phyloP scores from a whole-genome alignment of 1,140 invertebrate genomes.

The Sitobion miscanthi region DNA sequence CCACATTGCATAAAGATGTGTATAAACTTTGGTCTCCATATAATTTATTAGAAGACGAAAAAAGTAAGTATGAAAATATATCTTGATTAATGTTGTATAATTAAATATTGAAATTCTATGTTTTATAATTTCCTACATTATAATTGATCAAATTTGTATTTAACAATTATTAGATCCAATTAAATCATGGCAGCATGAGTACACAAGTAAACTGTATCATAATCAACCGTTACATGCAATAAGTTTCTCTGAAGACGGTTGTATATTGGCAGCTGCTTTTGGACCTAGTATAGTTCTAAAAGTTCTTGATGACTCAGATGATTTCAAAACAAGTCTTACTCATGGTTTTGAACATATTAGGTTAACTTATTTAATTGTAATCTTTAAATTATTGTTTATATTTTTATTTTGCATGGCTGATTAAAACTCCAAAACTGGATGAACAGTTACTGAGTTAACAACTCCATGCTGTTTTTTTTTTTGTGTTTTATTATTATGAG shows the following conservation, averaged over 20 bases:
- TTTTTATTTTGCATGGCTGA: not conserved
- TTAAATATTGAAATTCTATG: not conserved
- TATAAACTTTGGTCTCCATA: conserved; percentile 47
- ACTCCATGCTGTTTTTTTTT: not conserved
- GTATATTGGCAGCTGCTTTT: conserved; percentile 76
- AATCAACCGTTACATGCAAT: conserved; percentile 67
- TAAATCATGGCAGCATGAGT: conserved; percentile 64
- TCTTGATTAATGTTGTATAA: conserved; percentile 30
- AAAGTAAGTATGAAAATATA: conserved; percentile 22
- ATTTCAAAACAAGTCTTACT: conserved; percentile 57
- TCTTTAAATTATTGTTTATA: not conserved
- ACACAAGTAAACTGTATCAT: conserved; percentile 71
- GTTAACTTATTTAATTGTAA: conserved; percentile 51
- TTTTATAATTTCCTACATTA: not conserved
- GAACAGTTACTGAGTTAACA: not conserved
- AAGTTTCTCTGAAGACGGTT: conserved; percentile 78
- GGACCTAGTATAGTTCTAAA: conserved; percentile 75
- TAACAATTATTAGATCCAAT: conserved; percentile 61
- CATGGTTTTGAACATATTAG: conserved; percentile 55
- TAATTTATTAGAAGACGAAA: conserved; percentile 44
- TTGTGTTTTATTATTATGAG: not conserved
- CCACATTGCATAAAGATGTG: not conserved
- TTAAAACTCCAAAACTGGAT: not conserved
- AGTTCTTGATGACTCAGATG: conserved; percentile 62
- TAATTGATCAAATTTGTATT: not conserved